These are phyloP conservation scores for Hipposideros armiger DNA, from an alignment of 2,113 vertebrate species.

Conservation along the genomic window DNA sequence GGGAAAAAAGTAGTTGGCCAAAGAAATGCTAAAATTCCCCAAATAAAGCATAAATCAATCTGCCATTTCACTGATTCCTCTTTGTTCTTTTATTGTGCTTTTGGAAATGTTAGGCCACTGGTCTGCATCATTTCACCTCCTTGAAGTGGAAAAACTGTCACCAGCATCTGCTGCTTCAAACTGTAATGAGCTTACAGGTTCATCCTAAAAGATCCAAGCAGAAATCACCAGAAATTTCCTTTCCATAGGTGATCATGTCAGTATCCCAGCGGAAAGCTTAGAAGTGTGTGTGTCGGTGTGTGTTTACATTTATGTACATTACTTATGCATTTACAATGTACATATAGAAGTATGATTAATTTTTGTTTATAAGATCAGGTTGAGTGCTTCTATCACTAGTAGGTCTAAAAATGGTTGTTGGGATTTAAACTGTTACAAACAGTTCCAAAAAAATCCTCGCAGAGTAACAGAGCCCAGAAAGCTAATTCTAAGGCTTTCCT, in stretches of 20 bases:
- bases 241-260: neutral
- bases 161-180: constrained; percentile 46
- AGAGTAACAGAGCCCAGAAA: neutral
- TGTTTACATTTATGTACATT: neutral
- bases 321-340: neutral
- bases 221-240: neutral
- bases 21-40: constrained; percentile 49
- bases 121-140: constrained; percentile 56
- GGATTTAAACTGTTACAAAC: neutral
- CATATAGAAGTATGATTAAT: neutral
- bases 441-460: neutral
- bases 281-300: too few relatives aligned
- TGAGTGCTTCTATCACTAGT: neutral
- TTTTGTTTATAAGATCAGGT: neutral
- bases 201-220: constrained; percentile 2
- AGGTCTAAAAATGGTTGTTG: constrained; percentile 2
- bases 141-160: constrained; percentile 26
- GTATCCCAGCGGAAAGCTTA: neutral
- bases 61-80: constrained; percentile 13
- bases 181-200: neutral
- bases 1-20: neutral
- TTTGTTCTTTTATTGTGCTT: constrained; percentile 11
- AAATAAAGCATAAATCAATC: constrained; percentile 62
- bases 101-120: constrained; percentile 46
- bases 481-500: neutral